Evolutionary conservation across 2,797 vertebrate species (phyloP), one percentile per base, ranked within the genome.

Genomic region (Erpetoichthys calabaricus): DNA sequence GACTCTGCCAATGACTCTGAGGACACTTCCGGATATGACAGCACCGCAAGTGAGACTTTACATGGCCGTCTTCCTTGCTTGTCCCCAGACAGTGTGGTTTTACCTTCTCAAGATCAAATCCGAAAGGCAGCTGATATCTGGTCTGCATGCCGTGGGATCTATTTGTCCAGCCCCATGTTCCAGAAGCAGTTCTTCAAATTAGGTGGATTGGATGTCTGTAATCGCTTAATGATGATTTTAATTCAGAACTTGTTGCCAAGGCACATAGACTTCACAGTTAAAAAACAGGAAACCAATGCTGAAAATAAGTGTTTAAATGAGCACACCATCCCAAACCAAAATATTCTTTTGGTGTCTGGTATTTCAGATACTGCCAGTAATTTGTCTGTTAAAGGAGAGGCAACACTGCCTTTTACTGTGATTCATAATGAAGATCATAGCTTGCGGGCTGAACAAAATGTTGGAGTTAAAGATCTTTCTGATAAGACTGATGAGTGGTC

Each of bases 21-120:
- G 76, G 95, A 97, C 70, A 97, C 94, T 0, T 97, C 94, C 0
- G 95, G 92, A 6, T 97, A 95, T 45, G 95, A 98, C 65, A 97
- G 93, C 59, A 94, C 93, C 10, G 84, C 94, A n/a, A 94, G 92
- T 44, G 93, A 95, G 57, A 89, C 90, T 3, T 69, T 94, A 41
- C 84, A 83, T 0, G 86, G 77, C 3, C 79, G 80, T 10, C 73
- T 91, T 47, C 93, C 91, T 0, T 88, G 80, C 63, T 67, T 97
- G 44, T 89, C 89, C 54, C 81, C 86, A 0, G 91, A 96, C 63
- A 91, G 82, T 54, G 85, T 97, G 50, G 72, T 81, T 46, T 69
- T 97, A 62, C 94, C 95, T 25, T 85, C 91, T 42, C 78, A 84
- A 60, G 87, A 91, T 60, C 87, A 89, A 61, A 78, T 95, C 53